A percentile compares a stretch with the other conserved stretches of the same genome.
Conservation (phyloP, 2,113 vertebrate species). For the Bubo blakistoni region DNA sequence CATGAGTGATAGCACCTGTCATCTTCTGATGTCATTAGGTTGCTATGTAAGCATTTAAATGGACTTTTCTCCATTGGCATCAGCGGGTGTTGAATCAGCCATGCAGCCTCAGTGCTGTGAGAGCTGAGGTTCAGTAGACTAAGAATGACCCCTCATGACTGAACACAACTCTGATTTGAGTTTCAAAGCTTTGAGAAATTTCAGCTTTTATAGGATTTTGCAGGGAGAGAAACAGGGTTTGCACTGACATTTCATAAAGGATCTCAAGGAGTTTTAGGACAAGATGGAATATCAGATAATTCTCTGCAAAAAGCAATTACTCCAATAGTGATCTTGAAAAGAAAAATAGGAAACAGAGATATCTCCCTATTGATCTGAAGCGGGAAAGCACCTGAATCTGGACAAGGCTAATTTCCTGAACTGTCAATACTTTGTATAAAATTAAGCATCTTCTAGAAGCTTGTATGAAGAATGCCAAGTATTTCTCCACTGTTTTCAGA, state of each 20-base stretch:
- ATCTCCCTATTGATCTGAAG: neutral
- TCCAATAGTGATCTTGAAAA: neutral
- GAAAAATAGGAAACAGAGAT: neutral
- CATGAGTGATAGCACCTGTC: neutral
- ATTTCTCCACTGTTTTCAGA: neutral
- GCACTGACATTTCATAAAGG: neutral
- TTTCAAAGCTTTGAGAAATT: neutral
- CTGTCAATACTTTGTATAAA: neutral
- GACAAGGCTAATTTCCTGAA: neutral
- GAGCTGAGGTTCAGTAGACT: neutral
- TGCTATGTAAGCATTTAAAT: neutral
- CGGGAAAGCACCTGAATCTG: neutral
- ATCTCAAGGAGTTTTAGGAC: neutral
- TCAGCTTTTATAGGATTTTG: neutral
- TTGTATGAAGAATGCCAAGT: neutral
- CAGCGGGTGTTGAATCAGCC: neutral
- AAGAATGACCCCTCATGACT: neutral
- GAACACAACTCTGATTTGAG: neutral
- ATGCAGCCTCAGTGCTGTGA: neutral
- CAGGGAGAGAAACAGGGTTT: neutral
- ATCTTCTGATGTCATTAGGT: constrained; percentile 4
- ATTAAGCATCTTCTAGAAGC: neutral
- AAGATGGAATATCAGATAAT: neutral
- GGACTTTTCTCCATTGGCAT: neutral
- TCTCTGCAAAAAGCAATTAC: neutral